Evolutionary conservation across 2,797 vertebrate species (phyloP).

Genomic region (Lutjanus campechanus): DNA sequence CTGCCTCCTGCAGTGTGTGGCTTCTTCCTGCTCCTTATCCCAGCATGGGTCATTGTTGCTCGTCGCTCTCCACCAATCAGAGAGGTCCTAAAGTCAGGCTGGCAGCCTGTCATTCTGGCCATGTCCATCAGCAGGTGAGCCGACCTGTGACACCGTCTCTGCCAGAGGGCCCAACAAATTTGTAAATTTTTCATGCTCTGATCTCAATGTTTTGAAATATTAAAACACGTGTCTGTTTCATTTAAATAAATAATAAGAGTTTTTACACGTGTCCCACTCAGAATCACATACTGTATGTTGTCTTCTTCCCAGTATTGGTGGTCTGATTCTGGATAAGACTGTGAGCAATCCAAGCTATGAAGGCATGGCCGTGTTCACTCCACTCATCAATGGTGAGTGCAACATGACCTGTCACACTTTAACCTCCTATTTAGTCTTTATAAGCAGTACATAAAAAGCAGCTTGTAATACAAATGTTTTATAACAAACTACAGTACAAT

Average conservation of each 20-base stretch:
- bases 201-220: not conserved
- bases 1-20: conserved; percentile 84
- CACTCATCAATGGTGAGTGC: conserved; percentile 91
- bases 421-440: not conserved
- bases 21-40: conserved; percentile 85
- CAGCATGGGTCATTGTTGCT: conserved; percentile 86
- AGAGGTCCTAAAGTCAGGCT: conserved; percentile 89
- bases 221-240: not conserved
- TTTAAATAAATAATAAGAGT: not conserved
- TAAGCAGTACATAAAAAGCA: not conserved
- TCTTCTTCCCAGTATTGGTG: conserved; percentile 86
- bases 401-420: not conserved
- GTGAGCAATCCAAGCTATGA: conserved; percentile 87
- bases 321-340: conserved; percentile 92
- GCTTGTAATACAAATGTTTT: too few species aligned
- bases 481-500: too few species aligned
- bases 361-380: conserved; percentile 92
- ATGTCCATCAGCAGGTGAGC: conserved; percentile 93
- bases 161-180: not conserved
- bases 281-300: not conserved
- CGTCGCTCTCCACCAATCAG: conserved; percentile 82
- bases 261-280: not conserved
- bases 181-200: not conserved
- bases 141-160: not conserved
- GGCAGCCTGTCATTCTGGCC: conserved; percentile 91